These are phyloP conservation scores for Venturia canescens DNA, from an alignment of 1,140 invertebrate genomes.

Conservation along the genomic window DNA sequence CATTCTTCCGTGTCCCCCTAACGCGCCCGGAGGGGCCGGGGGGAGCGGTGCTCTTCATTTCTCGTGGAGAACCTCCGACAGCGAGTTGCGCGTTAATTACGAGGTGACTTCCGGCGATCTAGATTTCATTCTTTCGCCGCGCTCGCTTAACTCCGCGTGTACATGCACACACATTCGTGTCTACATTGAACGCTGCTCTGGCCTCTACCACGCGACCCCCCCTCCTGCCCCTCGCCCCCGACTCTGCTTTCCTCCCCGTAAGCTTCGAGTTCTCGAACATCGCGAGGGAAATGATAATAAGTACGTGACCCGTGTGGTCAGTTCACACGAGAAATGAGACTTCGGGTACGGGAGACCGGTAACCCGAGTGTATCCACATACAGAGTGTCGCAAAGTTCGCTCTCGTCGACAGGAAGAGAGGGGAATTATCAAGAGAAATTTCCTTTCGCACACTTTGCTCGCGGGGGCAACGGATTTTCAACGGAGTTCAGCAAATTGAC, in stretches of 20 bases:
- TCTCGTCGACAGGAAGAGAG: no score
- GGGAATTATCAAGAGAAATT: no score
- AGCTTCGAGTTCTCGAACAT: slow-evolving; percentile 16
- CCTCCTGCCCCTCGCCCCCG: neutral
- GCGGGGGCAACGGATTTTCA: neutral
- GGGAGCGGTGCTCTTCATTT: neutral
- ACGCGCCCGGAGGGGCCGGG: no score
- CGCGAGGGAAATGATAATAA: slow-evolving; percentile 76
- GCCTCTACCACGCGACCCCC: neutral
- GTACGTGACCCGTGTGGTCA: slow-evolving; percentile 78
- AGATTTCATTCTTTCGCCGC: slow-evolving; percentile 75
- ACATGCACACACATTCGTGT: neutral
- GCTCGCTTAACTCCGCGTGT: neutral
- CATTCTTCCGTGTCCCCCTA: slow-evolving; percentile 25
- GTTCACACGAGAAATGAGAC: slow-evolving; percentile 77
- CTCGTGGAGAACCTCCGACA: slow-evolving; percentile 32
- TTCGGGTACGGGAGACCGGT: slow-evolving; percentile 55
- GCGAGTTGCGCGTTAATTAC: slow-evolving; percentile 74
- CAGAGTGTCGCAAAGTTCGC: neutral
- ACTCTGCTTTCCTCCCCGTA: neutral
- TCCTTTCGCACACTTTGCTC: no score
- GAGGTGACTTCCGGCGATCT: slow-evolving; percentile 76
- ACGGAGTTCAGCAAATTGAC: no score
- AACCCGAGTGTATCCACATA: neutral
- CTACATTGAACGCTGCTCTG: slow-evolving; percentile 44